Percentiles rank a stretch among this genome's conserved stretches.
phyloP scores from a whole-genome alignment of 2,797 vertebrate genomes.

The Sebastes paucispinis region DNA sequence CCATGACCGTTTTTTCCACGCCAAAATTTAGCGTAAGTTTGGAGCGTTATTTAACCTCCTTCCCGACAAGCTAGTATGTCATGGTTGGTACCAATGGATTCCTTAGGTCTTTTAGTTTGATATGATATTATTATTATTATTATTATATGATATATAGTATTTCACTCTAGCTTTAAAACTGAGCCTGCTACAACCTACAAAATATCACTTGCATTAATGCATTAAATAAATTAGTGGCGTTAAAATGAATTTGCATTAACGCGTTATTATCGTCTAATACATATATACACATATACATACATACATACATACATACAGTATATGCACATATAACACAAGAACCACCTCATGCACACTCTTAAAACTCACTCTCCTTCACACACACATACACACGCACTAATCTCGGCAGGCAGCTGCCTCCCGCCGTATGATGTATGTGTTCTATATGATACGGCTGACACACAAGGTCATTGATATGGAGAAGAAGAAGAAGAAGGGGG shows the following conservation, averaged over 20 bases:
- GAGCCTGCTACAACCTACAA: no score
- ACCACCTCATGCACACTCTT: background rate
- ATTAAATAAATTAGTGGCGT: accelerated
- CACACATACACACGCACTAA: conserved; percentile 6
- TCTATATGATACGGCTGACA: conserved; percentile 42
- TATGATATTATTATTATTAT: no score
- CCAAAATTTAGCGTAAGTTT: accelerated
- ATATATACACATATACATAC: no score
- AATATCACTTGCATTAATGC: no score
- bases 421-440: conserved; percentile 42
- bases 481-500: conserved; percentile 27
- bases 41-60: no score
- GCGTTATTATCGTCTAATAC: no score
- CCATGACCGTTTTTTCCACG: accelerated
- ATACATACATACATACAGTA: no score
- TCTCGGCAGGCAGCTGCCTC: conserved; percentile 23
- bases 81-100: no score
- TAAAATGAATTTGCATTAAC: accelerated
- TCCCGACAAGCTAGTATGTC: no score
- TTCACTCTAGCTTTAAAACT: no score
- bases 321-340: background rate
- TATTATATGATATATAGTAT: no score
- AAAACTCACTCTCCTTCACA: background rate
- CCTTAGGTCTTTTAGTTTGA: no score
- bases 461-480: conserved; percentile 54